Base-by-base conservation (phyloP, 2,888 invertebrate species). In the Linnaemya vulpina region DNA sequence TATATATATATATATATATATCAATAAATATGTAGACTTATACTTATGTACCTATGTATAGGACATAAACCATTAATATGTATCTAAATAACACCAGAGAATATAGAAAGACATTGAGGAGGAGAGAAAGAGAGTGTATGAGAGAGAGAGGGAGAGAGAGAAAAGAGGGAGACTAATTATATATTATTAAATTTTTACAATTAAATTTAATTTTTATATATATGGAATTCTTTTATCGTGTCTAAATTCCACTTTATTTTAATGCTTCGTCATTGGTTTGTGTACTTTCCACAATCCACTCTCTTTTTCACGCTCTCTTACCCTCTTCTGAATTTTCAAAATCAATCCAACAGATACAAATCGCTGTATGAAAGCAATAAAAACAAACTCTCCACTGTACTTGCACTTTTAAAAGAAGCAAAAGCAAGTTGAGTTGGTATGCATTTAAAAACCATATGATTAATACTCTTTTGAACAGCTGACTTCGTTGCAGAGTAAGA, bases 201-300 rank as follows among this genome's bases (percentile, higher is more conserved):
- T 9, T 43, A 22, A n/a, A 22, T 9, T 20, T 15, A 22, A 9
- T 15, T 38, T 35, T 40, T 25, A 17, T 49, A 46, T 49, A 63
- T 73, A 43, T 17, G 63, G 35, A 77, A 68, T 68, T 68, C 62
- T 81, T 73, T 84, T 71, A 60, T 62, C 65, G 38, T 55, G 74
- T 81, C 81, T 81, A 77, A 81, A 77, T 68, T 81, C 77, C 77
- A 84, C 65, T 79, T 70, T 40, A 62, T 25, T 75, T 70, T 70
- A 73, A 63, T 74, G 81, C 68, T 81, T 81, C 81, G 77, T 81
- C 81, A 84, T 84, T 63, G 51, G 38, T 79, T 80, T 84, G 70
- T 84, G 77, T 81, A 80, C 51, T 82, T 75, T 78, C 70, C 74
- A 78, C 85, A 82, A 75, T 78, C 62, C 74, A 73, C 53, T 55